A percentile compares a stretch with the other conserved stretches of the same genome.
These are phyloP conservation scores for Labeo calbasu DNA, from an alignment of 2,797 vertebrate genomes.

Conservation along the genomic window DNA sequence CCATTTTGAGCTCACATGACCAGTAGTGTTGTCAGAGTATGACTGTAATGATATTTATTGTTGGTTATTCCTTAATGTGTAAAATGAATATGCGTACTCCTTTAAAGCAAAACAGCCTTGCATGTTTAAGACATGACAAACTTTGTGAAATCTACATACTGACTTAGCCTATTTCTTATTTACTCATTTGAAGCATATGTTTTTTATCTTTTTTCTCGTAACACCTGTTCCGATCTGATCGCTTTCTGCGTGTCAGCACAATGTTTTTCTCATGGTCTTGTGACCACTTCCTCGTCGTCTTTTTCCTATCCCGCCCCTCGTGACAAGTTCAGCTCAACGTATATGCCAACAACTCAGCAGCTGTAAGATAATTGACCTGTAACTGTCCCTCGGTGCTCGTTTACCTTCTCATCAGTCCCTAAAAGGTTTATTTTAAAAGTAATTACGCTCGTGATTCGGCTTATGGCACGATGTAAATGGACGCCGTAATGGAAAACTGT, in stretches of 20 bases:
- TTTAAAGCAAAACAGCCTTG: too few species aligned
- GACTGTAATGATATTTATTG: too few species aligned
- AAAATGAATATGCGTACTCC: too few species aligned
- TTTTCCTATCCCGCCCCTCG: constrained; percentile 32
- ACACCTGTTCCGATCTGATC: constrained; percentile 23
- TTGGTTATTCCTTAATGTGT: too few species aligned
- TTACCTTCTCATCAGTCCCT: not conserved
- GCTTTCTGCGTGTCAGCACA: constrained; percentile 14
- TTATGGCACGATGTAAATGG: constrained; percentile 4
- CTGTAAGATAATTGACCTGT: constrained; percentile 16
- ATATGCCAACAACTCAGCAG: constrained; percentile 30
- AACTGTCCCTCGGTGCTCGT: constrained; percentile 24
- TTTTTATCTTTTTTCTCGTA: not conserved
- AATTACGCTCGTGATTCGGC: constrained; percentile 34
- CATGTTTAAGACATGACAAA: too few species aligned
- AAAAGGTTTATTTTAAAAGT: constrained; percentile 43
- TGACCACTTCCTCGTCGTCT: constrained; percentile 43
- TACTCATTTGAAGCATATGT: not conserved
- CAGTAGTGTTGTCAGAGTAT: not conserved
- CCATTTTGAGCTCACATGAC: not conserved
- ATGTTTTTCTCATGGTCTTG: constrained; percentile 36
- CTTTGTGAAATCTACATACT: too few species aligned
- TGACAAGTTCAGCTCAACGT: constrained; percentile 8
- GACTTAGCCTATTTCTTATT: too few species aligned
- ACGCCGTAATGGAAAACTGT: constrained; percentile 37